Base-by-base conservation (phyloP, 1,140 invertebrate species). In the Panulirus ornatus region DNA sequence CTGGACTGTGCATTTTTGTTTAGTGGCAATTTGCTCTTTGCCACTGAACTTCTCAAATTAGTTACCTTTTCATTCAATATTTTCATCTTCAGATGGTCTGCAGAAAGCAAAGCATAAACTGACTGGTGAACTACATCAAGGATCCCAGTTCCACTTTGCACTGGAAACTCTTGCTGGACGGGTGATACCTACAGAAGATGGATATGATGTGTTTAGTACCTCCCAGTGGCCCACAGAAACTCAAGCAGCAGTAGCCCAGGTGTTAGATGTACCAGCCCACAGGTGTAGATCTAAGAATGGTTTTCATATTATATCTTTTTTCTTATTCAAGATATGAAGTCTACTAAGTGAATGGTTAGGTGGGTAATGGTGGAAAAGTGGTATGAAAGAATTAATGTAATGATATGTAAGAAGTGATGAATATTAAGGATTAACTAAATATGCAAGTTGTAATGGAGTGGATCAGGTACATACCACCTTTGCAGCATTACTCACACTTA, bases 91-190 rank as follows among this genome's bases (percentile, higher is more conserved):
- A 91, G 90, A 40, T n/a, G 90, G 54, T 14, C 58, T 91, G 42
- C 38, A 78, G 36, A 42, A 75, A 3, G 36, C 76, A 14, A 81
- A 79, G 6, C 73, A 87, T 79, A 83, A 81, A n/a, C 27, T 95
- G 5, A 92, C 91, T 58, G 94, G 94, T 1, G 93, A 93, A 81
- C 92, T 94, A 40, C 58, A 93, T 34, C 93, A 93, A 58, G 94
- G 94, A 11, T 90, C 92, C 22, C 94, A 95, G 91, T 93, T 93
- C 85, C 94, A 95, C 91, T 94, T 94, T 70, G 92, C 93, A 38
- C 93, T 94, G 93, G 94, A 95, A 88, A 93, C 94, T 2, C 93
- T 94, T 92, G 75, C 92, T 78, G 82, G 92, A 71, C 42, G 79
- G 11, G 94, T 93, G 81, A 88, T 92, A 6, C 94, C 94, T 0